Conservation (phyloP, 2,888 invertebrate genomes). For the Lasioglossum oenotherae region DNA sequence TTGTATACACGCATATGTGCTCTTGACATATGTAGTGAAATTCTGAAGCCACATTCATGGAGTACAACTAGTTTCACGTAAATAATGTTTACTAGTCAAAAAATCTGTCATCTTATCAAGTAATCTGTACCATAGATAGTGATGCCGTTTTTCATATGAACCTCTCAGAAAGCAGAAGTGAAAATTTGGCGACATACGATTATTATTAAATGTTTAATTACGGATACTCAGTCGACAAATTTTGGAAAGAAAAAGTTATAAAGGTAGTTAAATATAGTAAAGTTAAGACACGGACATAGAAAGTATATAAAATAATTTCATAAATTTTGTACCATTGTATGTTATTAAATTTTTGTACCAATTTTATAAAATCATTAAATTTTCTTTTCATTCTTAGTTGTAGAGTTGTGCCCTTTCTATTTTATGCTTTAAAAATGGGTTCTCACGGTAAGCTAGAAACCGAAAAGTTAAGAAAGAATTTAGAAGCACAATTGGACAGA, state of each 20-base stretch:
- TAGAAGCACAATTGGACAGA: slow-evolving; percentile 89
- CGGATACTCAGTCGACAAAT: background rate
- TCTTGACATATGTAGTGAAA: background rate
- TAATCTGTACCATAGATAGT: background rate
- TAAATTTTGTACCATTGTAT: background rate
- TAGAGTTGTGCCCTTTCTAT: background rate
- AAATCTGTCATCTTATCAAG: background rate
- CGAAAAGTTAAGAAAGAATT: slow-evolving; percentile 87
- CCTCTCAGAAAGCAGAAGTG: background rate
- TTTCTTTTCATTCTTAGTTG: background rate
- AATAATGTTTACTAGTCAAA: background rate
- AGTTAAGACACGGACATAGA: background rate
- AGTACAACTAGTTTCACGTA: background rate
- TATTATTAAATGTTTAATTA: background rate
- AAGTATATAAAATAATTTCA: background rate
- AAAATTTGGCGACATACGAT: background rate
- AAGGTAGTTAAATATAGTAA: background rate
- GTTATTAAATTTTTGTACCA: slow-evolving; percentile 17
- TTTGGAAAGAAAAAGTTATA: background rate
- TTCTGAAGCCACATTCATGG: background rate
- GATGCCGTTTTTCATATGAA: background rate
- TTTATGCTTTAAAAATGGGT: slow-evolving; percentile 79
- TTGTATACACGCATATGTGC: background rate
- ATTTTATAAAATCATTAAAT: background rate
- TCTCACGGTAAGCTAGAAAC: slow-evolving; percentile 87